Base-by-base conservation (phyloP, 1,140 invertebrate genomes). In the Elysia chlorotica region DNA sequence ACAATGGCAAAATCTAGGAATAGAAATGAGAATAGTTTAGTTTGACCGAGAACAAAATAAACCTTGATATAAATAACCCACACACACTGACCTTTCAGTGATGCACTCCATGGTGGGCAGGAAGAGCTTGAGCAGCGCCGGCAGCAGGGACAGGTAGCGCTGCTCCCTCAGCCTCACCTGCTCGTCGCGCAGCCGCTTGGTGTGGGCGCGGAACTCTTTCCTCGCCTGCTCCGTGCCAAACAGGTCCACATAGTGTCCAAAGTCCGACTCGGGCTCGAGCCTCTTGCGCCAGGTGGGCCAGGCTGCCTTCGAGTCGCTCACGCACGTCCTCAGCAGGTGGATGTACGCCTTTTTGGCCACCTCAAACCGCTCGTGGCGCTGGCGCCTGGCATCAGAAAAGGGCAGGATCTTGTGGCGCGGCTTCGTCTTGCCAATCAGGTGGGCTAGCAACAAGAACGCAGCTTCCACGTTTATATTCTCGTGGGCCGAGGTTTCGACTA, bases 401-500 rank as follows among this genome's bases (percentile, higher is more conserved):
- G 95, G 92, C 23, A 94, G 89, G 68, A 96, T 91, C 83, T 93
- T 92, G 82, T 89, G 90, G 33, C 92, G 62, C 67, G 76, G 65
- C 78, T 89, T 92, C 25, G 90, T 91, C 78, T 91, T 90, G 85
- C 99, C 96, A 73, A 98, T 93, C 86, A 97, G 91, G 88, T 98
- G 96, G 30, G 96, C 96, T 36, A 98, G 87, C 59, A 95, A 90
- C 82, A 98, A 91, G 87, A 99, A 99, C 10, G 96, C 95, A 74
- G 94, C 88, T 84, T 99, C 97, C 23, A 98, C 94, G 87, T 99
- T 99, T 61, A 99, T 95, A 87, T 97, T 98, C 83, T 98, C 94
- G 82, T 98, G 96, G 10, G 96, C 93, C 19, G 96, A 98, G 0
- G 96, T 97, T 89, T 99, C 97, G 38, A 99, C 92, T 56, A 99